Evolutionary conservation across 2,888 invertebrate species (phyloP).

Genomic region (Hyles lineata): DNA sequence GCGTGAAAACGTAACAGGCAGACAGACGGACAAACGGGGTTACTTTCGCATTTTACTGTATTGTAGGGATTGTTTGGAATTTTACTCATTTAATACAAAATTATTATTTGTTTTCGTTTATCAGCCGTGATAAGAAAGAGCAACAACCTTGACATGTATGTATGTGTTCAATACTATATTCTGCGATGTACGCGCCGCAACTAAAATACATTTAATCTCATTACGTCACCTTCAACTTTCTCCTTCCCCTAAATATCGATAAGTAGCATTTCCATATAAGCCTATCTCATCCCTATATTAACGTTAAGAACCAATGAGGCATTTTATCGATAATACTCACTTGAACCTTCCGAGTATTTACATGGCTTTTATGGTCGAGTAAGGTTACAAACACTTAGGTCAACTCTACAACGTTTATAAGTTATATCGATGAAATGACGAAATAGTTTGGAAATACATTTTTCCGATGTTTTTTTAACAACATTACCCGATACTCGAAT

Average conservation of each 20-base stretch:
- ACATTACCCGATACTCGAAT: no score
- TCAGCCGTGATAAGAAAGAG: no score
- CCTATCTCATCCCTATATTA: slow-evolving; percentile 10
- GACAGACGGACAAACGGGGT: no score
- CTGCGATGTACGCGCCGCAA: background rate
- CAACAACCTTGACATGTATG: no score
- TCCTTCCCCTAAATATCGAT: background rate
- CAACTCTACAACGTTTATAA: background rate
- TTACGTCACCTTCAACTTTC: background rate
- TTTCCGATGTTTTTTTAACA: no score
- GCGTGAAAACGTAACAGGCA: no score
- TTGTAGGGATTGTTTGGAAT: no score
- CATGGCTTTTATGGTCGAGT: slow-evolving; percentile 4
- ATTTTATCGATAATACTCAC: slow-evolving; percentile 16
- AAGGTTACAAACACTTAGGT: slow-evolving; percentile 1
- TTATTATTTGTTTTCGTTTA: no score
- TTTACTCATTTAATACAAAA: no score
- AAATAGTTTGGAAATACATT: no score
- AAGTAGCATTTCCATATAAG: slow-evolving; percentile 8
- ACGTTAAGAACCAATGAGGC: slow-evolving; percentile 13
- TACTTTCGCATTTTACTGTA: no score
- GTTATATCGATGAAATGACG: no score
- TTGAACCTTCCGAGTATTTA: slow-evolving; percentile 11
- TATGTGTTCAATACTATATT: background rate
- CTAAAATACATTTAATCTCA: background rate